A percentile compares a stretch with the other conserved stretches of the same genome.
Conservation (phyloP, 2,888 invertebrate species). For the Rhamnusium bicolor region DNA sequence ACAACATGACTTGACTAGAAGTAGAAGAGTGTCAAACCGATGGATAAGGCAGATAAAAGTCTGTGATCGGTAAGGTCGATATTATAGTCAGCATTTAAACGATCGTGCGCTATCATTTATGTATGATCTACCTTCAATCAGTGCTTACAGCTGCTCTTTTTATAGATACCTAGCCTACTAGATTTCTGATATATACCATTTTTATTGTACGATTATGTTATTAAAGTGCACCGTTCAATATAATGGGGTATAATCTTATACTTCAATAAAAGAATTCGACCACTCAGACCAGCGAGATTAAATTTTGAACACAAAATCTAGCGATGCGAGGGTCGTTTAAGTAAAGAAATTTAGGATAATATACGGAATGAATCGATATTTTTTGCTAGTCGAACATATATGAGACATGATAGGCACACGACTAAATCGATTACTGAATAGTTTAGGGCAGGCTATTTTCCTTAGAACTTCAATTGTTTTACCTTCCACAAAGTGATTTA, state of each 20-base stretch:
- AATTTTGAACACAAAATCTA: too few species aligned
- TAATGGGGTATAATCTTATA: conserved; percentile 1
- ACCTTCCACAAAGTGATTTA: background rate
- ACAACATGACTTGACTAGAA: conserved; percentile 35
- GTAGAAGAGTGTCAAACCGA: conserved; percentile 58
- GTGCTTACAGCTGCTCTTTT: conserved; percentile 34
- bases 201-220: conserved; percentile 17
- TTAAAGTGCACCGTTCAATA: background rate
- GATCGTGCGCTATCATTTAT: conserved; percentile 37
- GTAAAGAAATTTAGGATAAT: too few species aligned
- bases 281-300: background rate
- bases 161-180: conserved; percentile 18
- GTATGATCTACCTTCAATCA: conserved; percentile 36
- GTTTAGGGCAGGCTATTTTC: too few species aligned
- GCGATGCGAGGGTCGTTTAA: too few species aligned
- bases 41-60: conserved; percentile 58
- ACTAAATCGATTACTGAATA: too few species aligned
- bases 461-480: too few species aligned
- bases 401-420: too few species aligned
- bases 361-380: too few species aligned
- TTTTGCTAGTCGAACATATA: too few species aligned
- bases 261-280: background rate
- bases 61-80: conserved; percentile 59
- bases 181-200: conserved; percentile 30
- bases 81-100: conserved; percentile 44